Percentiles rank a stretch among this genome's conserved stretches.
phyloP scores from a whole-genome alignment of 2,888 invertebrate species.

The Limnephilus auricula region DNA sequence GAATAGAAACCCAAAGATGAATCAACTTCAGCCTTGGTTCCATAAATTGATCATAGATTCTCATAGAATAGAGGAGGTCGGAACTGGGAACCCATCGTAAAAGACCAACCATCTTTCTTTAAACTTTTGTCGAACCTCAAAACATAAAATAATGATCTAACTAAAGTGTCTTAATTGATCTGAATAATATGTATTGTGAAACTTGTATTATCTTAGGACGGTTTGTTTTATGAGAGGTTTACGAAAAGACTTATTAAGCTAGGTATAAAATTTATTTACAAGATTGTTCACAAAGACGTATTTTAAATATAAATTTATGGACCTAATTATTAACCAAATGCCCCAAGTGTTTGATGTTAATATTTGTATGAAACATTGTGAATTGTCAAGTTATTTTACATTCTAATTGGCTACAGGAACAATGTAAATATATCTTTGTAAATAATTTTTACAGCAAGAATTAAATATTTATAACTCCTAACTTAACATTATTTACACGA shows the following conservation, averaged over 20 bases:
- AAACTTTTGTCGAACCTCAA: neutral
- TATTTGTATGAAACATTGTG: slow-evolving; percentile 14
- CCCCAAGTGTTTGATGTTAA: slow-evolving; percentile 13
- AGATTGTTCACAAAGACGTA: slow-evolving; percentile 34
- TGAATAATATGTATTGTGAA: neutral
- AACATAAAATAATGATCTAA: slow-evolving; percentile 2
- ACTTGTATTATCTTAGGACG: slow-evolving; percentile 26
- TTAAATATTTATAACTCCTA: neutral
- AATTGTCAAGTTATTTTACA: slow-evolving; percentile 2
- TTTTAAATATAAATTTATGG: slow-evolving; percentile 29
- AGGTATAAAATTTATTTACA: slow-evolving; percentile 41
- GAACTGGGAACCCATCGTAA: too few relatives aligned
- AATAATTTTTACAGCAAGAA: neutral
- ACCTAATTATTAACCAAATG: neutral
- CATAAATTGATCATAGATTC: too few relatives aligned
- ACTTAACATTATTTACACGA: neutral
- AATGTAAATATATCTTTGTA: neutral
- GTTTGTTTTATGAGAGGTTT: slow-evolving; percentile 30
- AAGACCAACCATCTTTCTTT: neutral
- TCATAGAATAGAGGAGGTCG: too few relatives aligned
- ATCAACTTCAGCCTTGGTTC: too few relatives aligned
- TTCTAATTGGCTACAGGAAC: neutral
- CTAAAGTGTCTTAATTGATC: neutral
- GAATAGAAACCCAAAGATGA: too few relatives aligned
- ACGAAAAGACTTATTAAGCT: slow-evolving; percentile 45